Evolutionary conservation across 2,797 vertebrate genomes (phyloP).

Genomic region (Eulemur rubriventer): DNA sequence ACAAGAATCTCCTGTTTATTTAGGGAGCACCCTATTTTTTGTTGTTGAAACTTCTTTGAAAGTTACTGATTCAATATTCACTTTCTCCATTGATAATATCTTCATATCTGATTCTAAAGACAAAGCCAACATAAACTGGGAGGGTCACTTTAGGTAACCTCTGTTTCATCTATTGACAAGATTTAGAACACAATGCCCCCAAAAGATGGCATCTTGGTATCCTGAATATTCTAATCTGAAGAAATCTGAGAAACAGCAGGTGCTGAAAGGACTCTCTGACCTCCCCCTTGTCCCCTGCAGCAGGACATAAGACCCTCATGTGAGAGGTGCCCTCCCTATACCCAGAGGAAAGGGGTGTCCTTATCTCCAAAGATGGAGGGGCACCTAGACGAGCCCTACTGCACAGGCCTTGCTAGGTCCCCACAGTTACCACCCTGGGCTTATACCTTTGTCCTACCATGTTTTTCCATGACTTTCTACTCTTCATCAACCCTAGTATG

Average conservation of each 20-base stretch:
- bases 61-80: not conserved
- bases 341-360: not conserved
- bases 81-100: not conserved
- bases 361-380: not conserved
- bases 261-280: not conserved
- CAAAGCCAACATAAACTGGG: not conserved
- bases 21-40: not conserved
- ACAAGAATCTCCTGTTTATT: not conserved
- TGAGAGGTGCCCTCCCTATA: not conserved
- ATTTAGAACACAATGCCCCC: not conserved
- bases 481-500: not conserved
- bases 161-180: not conserved
- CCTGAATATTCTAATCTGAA: not conserved
- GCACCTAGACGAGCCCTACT: not conserved
- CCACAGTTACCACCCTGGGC: not conserved
- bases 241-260: not conserved
- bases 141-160: not conserved
- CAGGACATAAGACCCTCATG: not conserved
- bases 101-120: constrained; percentile 7
- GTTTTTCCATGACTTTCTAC: not conserved
- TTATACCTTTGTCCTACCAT: not conserved
- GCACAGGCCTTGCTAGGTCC: not conserved
- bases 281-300: not conserved
- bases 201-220: not conserved
- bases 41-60: not conserved